Evolutionary conservation across 2,888 invertebrate species (phyloP), one percentile per base, ranked within the genome.

Genomic region (Mesorhabditis spiculigera): DNA sequence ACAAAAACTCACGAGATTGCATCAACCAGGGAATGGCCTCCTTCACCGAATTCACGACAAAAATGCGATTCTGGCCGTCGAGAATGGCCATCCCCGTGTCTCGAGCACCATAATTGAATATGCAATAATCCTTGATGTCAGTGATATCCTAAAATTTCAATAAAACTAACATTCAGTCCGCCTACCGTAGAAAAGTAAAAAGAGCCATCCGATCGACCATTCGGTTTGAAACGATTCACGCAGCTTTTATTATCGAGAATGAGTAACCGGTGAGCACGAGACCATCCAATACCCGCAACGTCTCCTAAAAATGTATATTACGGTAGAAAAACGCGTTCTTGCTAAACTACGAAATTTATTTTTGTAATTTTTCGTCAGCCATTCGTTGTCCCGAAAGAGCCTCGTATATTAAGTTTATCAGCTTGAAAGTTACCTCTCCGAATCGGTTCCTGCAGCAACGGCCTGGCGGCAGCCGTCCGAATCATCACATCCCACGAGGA

Each of bases 1-100:
- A 4, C 3, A 4, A 16, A 58, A 45, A 67, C 71, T 64, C 65
- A 76, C 77, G 77, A 61, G 73, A 71, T 8, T 72, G 73, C 67
- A 77, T 78, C 16, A 41, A 74, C 80, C 80, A 80, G 6, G 75
- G 67, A 65, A 80, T 73, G 3, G 78, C 77, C 63, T 80, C 77
- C 6, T 75, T 75, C 4, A 78, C 77, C 1, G 74, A 73, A 65
- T 80, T 80, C 44, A 76, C 77, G 4, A 80, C 75, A 5, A 73
- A 73, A 10, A 80, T 71, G 41, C 74, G 69, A 28, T 72, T 67
- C 45, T 77, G 75, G n/a, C 74, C 74, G 68, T 80, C 80, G 62
- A 80, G 69, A 4, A 80, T 64, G 1, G 80, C 80, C 45, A 77
- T 70, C 68, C 80, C 80, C 13, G 77, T 75, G 45, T 73, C 71